Conservation (phyloP, 2,797 vertebrate genomes). For the Micropoecilia bifurca region DNA sequence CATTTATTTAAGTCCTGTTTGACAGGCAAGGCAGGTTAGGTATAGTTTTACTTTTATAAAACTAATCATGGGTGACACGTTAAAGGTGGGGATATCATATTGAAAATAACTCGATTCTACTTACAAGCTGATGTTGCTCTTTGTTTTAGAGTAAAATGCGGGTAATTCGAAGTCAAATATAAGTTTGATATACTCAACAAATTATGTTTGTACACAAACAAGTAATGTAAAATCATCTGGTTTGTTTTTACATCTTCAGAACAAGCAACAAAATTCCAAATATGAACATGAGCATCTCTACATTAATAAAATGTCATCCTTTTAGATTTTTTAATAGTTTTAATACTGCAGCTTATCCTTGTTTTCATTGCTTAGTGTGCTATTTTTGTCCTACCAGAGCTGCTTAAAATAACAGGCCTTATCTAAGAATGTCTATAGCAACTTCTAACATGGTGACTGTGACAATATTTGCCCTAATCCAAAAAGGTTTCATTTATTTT, state of each 20-base stretch:
- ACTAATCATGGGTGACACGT: constrained; percentile 10
- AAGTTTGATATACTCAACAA: neutral
- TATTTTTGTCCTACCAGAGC: neutral
- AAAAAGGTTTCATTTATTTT: neutral
- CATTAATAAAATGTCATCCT: neutral
- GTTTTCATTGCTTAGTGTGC: neutral
- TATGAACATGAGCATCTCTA: neutral
- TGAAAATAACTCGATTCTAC: neutral
- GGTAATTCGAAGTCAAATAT: neutral
- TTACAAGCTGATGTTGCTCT: neutral
- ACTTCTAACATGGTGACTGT: neutral
- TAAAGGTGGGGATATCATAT: constrained; percentile 6
- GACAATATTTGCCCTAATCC: neutral
- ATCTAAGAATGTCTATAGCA: neutral
- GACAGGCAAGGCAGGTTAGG: constrained; percentile 12
- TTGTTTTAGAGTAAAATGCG: neutral
- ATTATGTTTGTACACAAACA: neutral
- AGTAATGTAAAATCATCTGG: neutral
- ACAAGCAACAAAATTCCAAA: neutral
- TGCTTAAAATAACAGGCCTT: neutral
- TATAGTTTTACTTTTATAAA: constrained; percentile 22
- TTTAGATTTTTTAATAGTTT: neutral
- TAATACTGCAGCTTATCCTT: neutral
- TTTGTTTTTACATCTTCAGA: neutral
- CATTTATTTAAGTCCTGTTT: constrained; percentile 25